Conservation (phyloP, 2,113 vertebrate genomes). For the Dasyurus viverrinus region DNA sequence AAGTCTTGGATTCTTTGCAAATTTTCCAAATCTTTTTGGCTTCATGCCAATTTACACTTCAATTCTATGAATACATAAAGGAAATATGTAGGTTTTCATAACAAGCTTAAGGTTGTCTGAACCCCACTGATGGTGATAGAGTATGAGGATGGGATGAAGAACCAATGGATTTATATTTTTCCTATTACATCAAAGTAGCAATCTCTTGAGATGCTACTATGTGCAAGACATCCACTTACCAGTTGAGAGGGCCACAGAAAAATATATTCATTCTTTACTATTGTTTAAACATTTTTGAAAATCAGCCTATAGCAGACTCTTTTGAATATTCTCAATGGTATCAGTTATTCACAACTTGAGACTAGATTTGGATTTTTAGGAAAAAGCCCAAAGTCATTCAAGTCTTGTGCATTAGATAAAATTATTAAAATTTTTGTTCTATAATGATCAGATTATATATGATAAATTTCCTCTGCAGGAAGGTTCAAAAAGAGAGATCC, state of each 20-base stretch:
- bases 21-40: slow-evolving; percentile 45
- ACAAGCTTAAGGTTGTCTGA: too few relatives aligned
- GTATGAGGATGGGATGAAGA: not conserved
- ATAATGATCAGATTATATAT: slow-evolving; percentile 21
- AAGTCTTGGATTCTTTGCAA: slow-evolving; percentile 42
- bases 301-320: not conserved
- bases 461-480: slow-evolving; percentile 16
- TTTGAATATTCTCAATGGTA: not conserved
- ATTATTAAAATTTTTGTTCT: slow-evolving; percentile 19
- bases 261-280: not conserved
- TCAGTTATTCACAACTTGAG: not conserved
- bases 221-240: not conserved
- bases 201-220: slow-evolving; percentile 16
- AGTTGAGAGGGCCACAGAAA: slow-evolving; percentile 3
- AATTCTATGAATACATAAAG: slow-evolving; percentile 32
- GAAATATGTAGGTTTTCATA: too few relatives aligned
- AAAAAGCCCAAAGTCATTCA: slow-evolving; percentile 15
- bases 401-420: slow-evolving; percentile 42
- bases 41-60: slow-evolving; percentile 30
- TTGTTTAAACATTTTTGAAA: not conserved
- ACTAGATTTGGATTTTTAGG: slow-evolving; percentile 5
- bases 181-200: slow-evolving; percentile 20
- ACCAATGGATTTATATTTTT: slow-evolving; percentile 25
- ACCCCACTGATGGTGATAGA: too few relatives aligned
- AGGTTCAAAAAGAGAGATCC: slow-evolving; percentile 12